These are phyloP conservation scores for Grammatotria lemairii DNA, from an alignment of 2,113 vertebrate genomes.

Conservation along the genomic window DNA sequence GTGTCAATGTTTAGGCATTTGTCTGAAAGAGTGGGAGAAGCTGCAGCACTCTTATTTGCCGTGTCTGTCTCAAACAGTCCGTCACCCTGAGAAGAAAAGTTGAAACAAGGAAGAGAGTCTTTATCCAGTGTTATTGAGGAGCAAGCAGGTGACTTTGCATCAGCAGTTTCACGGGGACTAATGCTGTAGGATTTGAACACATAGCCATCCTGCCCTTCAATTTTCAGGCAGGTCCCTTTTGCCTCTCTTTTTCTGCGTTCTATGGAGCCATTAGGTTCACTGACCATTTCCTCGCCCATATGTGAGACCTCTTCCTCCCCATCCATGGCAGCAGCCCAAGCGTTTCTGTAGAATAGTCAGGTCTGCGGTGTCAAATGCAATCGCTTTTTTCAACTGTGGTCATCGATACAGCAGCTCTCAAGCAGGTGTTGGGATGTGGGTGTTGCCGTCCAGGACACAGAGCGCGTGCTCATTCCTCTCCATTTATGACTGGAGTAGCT, in stretches of 20 bases:
- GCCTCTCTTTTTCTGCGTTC: slow-evolving; percentile 67
- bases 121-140: slow-evolving; percentile 60
- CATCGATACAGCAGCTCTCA: slow-evolving; percentile 62
- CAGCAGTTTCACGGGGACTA: slow-evolving; percentile 40
- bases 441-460: slow-evolving; percentile 34
- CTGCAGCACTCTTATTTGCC: slow-evolving; percentile 40
- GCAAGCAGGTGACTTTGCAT: slow-evolving; percentile 35
- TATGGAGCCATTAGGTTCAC: slow-evolving; percentile 41
- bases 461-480: slow-evolving; percentile 37
- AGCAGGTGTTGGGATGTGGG: slow-evolving; percentile 27
- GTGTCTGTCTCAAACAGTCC: slow-evolving; percentile 38
- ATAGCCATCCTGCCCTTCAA: slow-evolving; percentile 75
- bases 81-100: slow-evolving; percentile 68
- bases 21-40: slow-evolving; percentile 53
- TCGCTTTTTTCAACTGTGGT: slow-evolving; percentile 46
- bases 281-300: slow-evolving; percentile 46
- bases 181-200: slow-evolving; percentile 75
- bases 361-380: slow-evolving; percentile 50
- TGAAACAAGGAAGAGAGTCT: slow-evolving; percentile 70
- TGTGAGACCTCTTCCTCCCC: slow-evolving; percentile 63
- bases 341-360: slow-evolving; percentile 44
- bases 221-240: slow-evolving; percentile 69
- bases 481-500: slow-evolving; percentile 55
- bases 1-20: slow-evolving; percentile 48
- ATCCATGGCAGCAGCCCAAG: slow-evolving; percentile 67